Conservation (phyloP, 2,888 invertebrate genomes). For the Phyto melanocephala region DNA sequence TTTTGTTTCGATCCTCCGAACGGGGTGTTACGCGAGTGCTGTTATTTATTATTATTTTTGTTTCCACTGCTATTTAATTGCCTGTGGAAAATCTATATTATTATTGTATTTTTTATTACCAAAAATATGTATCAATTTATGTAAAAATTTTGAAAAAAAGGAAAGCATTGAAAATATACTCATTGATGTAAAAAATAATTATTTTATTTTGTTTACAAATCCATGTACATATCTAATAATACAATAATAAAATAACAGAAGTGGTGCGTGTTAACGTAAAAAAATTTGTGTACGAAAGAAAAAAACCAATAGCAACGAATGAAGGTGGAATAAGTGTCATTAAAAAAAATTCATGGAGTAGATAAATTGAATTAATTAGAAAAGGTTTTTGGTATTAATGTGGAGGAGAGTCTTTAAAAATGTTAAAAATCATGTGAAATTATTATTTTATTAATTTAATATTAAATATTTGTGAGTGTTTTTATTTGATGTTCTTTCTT, state of each 20-base stretch:
- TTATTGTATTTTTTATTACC: conserved; percentile 3
- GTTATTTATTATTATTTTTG: conserved; percentile 40
- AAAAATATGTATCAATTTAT: conserved; percentile 1
- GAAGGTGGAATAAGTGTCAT: conserved; percentile 10
- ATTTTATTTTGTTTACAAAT: conserved; percentile 14
- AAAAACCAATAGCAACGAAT: neutral
- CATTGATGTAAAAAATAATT: neutral
- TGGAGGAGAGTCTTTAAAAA: no score
- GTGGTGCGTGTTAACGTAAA: conserved; percentile 8
- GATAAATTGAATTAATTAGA: conserved; percentile 19
- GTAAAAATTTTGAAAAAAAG: conserved; percentile 3
- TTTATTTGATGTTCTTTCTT: conserved; percentile 24
- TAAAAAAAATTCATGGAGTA: conserved; percentile 14
- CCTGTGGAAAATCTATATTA: conserved; percentile 18
- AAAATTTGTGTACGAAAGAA: neutral
- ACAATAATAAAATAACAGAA: neutral
- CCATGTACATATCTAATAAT: neutral
- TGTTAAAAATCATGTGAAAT: no score
- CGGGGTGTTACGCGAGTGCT: conserved; percentile 54
- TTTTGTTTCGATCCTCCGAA: neutral
- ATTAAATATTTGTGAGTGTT: neutral
- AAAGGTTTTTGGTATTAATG: no score
- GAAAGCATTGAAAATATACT: no score
- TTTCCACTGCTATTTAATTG: conserved; percentile 12
- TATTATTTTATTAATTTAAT: no score